A percentile compares a stretch with the other conserved stretches of the same genome.
These are phyloP conservation scores for Formica aserva DNA, from an alignment of 2,888 invertebrate species.

Conservation along the genomic window DNA sequence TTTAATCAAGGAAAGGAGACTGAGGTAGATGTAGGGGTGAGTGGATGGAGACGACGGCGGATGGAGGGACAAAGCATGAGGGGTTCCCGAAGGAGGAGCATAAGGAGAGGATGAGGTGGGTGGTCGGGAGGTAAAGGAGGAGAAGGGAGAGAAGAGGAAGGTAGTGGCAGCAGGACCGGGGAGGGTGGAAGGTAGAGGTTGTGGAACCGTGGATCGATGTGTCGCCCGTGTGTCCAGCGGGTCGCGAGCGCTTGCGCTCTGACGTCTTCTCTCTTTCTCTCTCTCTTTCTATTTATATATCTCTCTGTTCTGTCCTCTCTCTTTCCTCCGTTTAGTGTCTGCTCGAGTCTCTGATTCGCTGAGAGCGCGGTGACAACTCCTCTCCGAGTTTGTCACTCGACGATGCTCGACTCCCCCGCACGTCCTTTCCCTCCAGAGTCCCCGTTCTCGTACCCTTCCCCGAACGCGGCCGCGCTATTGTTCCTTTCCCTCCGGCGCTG, in stretches of 20 bases:
- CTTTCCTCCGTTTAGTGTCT: constrained; percentile 61
- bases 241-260: constrained; percentile 83
- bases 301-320: constrained; percentile 42
- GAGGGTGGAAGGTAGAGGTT: constrained; percentile 76
- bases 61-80: constrained; percentile 65
- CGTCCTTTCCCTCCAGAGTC: background rate
- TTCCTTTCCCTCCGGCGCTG: constrained; percentile 41
- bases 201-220: constrained; percentile 84
- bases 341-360: constrained; percentile 79
- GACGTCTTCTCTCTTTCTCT: constrained; percentile 68
- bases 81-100: constrained; percentile 57
- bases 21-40: constrained; percentile 63
- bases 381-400: constrained; percentile 75
- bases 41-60: constrained; percentile 67
- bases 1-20: constrained; percentile 81
- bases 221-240: constrained; percentile 83
- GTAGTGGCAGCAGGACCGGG: constrained; percentile 13
- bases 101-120: constrained; percentile 59
- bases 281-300: background rate
- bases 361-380: constrained; percentile 73
- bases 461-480: background rate
- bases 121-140: constrained; percentile 51
- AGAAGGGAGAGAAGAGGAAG: constrained; percentile 62
- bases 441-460: constrained; percentile 17
- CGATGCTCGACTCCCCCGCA: constrained; percentile 60